Conservation (phyloP, 2,113 vertebrate genomes). For the Monopterus albus region DNA sequence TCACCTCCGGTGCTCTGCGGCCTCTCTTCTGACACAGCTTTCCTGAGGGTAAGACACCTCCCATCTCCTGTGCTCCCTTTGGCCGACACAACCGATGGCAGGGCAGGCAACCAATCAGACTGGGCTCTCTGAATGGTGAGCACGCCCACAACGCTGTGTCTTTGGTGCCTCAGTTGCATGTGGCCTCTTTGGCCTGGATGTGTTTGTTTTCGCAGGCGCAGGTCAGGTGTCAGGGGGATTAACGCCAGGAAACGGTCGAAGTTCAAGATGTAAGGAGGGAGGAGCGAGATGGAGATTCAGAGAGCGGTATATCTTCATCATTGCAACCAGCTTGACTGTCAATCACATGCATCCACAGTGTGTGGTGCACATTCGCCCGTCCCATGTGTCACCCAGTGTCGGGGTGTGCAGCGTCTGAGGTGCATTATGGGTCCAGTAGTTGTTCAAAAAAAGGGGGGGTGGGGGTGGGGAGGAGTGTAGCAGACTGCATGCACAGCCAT, state of each 20-base stretch:
- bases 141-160: conserved; percentile 98
- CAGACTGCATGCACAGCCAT: conserved; percentile 90
- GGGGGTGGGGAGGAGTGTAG: conserved; percentile 11
- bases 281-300: conserved; percentile 97
- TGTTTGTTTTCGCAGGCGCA: conserved; percentile 42
- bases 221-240: conserved; percentile 50
- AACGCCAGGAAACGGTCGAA: conserved; percentile 62
- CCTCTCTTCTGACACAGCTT: conserved; percentile 96
- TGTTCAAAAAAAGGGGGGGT: conserved; percentile 68
- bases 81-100: conserved; percentile 80
- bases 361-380: conserved; percentile 61
- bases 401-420: conserved; percentile 79
- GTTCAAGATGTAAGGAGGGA: conserved; percentile 71
- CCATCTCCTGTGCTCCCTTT: conserved; percentile 92
- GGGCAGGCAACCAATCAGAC: conserved; percentile 94
- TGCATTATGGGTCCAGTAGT: conserved; percentile 88
- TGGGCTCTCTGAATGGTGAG: conserved; percentile 97
- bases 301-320: conserved; percentile 92
- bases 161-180: conserved; percentile 94
- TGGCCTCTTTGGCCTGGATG: conserved; percentile 91
- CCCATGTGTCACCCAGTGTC: conserved; percentile 49
- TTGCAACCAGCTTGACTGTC: conserved; percentile 89
- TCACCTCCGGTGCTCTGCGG: conserved; percentile 93
- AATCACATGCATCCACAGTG: conserved; percentile 95
- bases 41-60: conserved; percentile 97